Evolutionary conservation across 2,797 vertebrate species (phyloP), one percentile per base, ranked within the genome.

Genomic region (Siniperca obscura): DNA sequence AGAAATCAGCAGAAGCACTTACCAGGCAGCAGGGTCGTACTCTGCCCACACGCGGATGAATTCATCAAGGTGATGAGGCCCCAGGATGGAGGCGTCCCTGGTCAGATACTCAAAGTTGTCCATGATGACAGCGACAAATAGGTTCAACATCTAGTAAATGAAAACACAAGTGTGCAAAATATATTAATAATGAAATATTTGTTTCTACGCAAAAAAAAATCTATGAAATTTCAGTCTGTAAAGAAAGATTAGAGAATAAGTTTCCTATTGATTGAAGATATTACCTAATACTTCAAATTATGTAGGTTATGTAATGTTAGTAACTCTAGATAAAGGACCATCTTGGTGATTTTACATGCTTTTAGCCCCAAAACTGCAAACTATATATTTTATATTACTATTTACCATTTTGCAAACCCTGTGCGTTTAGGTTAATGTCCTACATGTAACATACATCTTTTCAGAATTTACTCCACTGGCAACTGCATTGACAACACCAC

Each of bases 121-220:
- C 98, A 99, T 99, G 94, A 99, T 99, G 92, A 99, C 98, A 5
- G 98, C 98, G 61, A 99, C 98, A 82, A 99, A 99, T 9, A 99
- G 96, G 94, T 99, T 99, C 88, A 99, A 82, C 98, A 99, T 99
- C 98, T 99, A 91, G 27, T 4, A 14, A 61, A 68, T 5, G 1
- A 67, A 83, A 84, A 55, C 25, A 70, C 0, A 64, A 50, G 30
- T 10, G 16, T n/a, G 36, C 2, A 56, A 38, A 76, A 50, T 56
- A 1, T 40, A 56, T 66, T 0, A 61, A 36, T 42, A 25, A 52
- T 25, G 3, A n/a, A 53, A 34, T 21, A 25, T 25, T 17, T 69
- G 1, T 74, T 38, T 80, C 2, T 36, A 9, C 14, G 21, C 8
- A 5, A 11, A 53, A 40, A 60, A 52, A 53, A 8, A 50, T 3